Evolutionary conservation across 2,113 vertebrate genomes (phyloP).

Genomic region (Silurus asotus): DNA sequence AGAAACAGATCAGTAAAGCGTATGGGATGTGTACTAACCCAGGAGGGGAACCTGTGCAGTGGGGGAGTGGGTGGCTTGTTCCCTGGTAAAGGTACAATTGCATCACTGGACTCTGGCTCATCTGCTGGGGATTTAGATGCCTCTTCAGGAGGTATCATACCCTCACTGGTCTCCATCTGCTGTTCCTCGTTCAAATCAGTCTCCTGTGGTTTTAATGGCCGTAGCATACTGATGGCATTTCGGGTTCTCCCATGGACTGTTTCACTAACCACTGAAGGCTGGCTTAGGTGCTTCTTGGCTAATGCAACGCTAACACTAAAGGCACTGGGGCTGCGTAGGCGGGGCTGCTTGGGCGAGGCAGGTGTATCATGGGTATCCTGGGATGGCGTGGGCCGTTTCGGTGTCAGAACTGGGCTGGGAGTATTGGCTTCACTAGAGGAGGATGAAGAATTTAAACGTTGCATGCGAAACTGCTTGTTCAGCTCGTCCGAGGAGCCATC

Average conservation of each 20-base stretch:
- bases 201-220: slow-evolving; percentile 83
- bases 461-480: slow-evolving; percentile 85
- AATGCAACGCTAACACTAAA: slow-evolving; percentile 73
- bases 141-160: slow-evolving; percentile 62
- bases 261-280: slow-evolving; percentile 85
- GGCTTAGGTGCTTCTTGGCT: slow-evolving; percentile 91
- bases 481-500: slow-evolving; percentile 86
- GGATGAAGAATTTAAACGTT: slow-evolving; percentile 85
- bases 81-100: slow-evolving; percentile 60
- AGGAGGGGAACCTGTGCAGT: slow-evolving; percentile 93
- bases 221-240: slow-evolving; percentile 97
- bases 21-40: slow-evolving; percentile 76
- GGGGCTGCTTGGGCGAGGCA: slow-evolving; percentile 75
- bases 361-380: slow-evolving; percentile 67
- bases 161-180: slow-evolving; percentile 72
- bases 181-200: slow-evolving; percentile 79
- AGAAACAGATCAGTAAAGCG: neutral
- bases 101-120: slow-evolving; percentile 55
- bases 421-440: slow-evolving; percentile 79
- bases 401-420: slow-evolving; percentile 62
- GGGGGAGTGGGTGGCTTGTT: slow-evolving; percentile 92
- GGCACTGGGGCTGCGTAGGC: slow-evolving; percentile 77
- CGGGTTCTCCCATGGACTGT: slow-evolving; percentile 80
- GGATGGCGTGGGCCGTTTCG: slow-evolving; percentile 68
- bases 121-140: slow-evolving; percentile 45